A percentile compares a stretch with the other conserved stretches of the same genome.
Conservation (phyloP, 2,888 invertebrate species). For the Cantharis lateralis region DNA sequence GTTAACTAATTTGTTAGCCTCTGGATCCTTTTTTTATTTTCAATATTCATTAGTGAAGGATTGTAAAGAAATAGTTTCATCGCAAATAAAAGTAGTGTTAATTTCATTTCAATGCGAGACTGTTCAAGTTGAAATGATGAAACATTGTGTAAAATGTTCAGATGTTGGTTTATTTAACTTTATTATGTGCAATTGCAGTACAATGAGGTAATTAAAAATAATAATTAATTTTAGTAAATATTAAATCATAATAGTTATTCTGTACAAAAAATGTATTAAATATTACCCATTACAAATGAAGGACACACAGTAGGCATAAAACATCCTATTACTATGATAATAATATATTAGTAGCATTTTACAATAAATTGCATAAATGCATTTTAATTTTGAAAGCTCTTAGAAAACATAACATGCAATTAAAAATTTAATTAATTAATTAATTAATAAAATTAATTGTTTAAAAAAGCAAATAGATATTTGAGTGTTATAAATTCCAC, state of each 20-base stretch:
- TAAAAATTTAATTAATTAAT: too few relatives aligned
- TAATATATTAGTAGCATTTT: too few relatives aligned
- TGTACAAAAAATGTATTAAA: too few relatives aligned
- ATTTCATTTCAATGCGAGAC: background rate
- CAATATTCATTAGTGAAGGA: background rate
- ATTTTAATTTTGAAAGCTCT: too few relatives aligned
- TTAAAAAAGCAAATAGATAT: too few relatives aligned
- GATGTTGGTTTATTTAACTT: background rate
- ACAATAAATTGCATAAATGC: too few relatives aligned
- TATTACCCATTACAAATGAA: too few relatives aligned
- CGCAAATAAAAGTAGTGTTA: background rate
- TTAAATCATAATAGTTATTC: background rate
- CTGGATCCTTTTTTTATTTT: background rate
- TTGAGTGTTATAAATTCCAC: too few relatives aligned
- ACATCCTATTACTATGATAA: too few relatives aligned
- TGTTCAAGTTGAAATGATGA: background rate
- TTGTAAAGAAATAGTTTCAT: background rate
- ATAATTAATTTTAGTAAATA: background rate
- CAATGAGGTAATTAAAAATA: background rate
- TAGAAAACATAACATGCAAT: too few relatives aligned
- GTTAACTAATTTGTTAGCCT: background rate
- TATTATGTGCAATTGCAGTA: background rate
- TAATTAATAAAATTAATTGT: too few relatives aligned
- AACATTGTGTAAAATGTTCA: background rate
- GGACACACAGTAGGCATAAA: too few relatives aligned